Conservation (phyloP, 1,140 invertebrate genomes). For the Ceratosolen solmsi region DNA sequence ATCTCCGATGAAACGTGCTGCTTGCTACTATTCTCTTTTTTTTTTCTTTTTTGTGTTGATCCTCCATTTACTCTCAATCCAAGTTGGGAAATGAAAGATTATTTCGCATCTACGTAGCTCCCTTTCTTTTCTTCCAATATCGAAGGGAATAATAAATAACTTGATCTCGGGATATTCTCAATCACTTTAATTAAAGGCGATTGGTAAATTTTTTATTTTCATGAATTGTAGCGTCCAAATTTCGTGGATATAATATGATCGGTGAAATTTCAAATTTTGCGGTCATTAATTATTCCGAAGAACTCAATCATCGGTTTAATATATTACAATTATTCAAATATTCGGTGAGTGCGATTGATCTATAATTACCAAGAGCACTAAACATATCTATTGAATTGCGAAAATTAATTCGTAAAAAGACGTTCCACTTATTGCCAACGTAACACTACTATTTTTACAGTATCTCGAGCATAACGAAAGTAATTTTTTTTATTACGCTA, state of each 20-base stretch:
- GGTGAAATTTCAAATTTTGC: neutral
- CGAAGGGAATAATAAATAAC: constrained; percentile 26
- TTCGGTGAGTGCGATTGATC: no score
- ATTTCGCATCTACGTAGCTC: neutral
- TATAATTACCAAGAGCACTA: no score
- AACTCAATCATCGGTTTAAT: neutral
- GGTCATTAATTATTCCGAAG: constrained; percentile 20
- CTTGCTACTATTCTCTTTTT: neutral
- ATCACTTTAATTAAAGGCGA: constrained; percentile 20
- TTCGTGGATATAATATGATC: neutral
- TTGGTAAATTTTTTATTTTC: constrained; percentile 14
- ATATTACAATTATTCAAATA: constrained; percentile 31
- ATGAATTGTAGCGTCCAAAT: neutral
- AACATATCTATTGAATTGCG: no score
- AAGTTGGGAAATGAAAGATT: neutral
- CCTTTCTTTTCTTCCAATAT: neutral
- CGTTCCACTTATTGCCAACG: no score
- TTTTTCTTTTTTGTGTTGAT: neutral
- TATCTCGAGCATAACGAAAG: no score
- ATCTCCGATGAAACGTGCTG: constrained; percentile 10
- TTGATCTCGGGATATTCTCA: neutral
- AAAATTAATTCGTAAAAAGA: no score
- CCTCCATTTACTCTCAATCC: neutral
- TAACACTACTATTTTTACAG: no score
- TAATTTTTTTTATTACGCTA: no score